A percentile compares a stretch with the other conserved stretches of the same genome.
Conservation (phyloP, 2,888 invertebrate species). For the Hypselothyrea guttata region DNA sequence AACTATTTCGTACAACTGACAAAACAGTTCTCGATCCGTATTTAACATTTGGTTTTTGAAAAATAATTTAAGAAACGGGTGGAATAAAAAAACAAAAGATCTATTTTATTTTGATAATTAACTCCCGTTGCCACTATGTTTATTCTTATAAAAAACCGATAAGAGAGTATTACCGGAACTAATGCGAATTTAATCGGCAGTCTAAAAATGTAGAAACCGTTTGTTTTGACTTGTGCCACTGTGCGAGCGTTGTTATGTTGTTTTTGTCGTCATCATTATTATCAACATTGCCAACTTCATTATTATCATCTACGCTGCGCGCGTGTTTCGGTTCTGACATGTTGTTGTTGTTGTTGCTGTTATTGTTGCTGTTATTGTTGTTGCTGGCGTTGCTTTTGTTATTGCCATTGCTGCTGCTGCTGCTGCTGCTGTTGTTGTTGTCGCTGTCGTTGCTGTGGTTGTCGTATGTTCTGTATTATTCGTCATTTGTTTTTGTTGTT, state of each 20-base stretch:
- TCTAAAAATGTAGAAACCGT: no score
- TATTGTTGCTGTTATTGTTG: slow-evolving; percentile 29
- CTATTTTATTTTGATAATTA: no score
- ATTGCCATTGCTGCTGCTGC: slow-evolving; percentile 35
- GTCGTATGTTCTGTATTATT: slow-evolving; percentile 63
- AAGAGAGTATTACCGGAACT: no score
- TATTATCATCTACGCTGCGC: slow-evolving; percentile 63
- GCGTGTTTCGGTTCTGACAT: slow-evolving; percentile 60
- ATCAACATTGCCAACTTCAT: slow-evolving; percentile 68
- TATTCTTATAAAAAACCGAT: no score
- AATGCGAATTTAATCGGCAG: no score
- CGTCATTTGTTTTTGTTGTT: slow-evolving; percentile 65
- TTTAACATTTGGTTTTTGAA: no score
- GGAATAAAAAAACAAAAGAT: no score
- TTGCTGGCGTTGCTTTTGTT: slow-evolving; percentile 39
- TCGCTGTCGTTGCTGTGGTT: slow-evolving; percentile 39
- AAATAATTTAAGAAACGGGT: no score
- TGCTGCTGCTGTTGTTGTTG: slow-evolving; percentile 31
- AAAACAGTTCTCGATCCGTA: no score
- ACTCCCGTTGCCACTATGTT: no score
- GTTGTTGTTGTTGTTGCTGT: slow-evolving; percentile 36
- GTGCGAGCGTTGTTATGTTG: slow-evolving; percentile 64
- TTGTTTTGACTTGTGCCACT: slow-evolving; percentile 35
- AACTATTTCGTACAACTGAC: no score
- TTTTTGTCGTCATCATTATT: slow-evolving; percentile 69